Conservation (phyloP, 1,140 invertebrate species). For the Sminthurides bifidus region DNA sequence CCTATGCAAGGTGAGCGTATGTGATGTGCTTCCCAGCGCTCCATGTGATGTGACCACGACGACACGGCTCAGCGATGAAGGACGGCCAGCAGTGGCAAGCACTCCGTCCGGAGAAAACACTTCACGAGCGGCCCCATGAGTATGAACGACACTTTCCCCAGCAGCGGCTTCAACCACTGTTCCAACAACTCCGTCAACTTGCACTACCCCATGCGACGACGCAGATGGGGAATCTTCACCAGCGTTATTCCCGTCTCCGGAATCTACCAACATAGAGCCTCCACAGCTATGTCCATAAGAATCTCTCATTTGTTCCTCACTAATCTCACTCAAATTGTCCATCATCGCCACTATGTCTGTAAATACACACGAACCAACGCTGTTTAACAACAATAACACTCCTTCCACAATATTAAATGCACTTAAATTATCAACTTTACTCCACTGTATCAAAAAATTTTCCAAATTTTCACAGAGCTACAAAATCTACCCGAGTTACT, state of each 20-base stretch:
- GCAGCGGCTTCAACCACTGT: slow-evolving; percentile 26
- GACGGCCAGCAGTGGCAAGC: slow-evolving; percentile 12
- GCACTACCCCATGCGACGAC: background rate
- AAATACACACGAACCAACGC: no score
- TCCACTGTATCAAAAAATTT: background rate
- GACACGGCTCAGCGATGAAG: slow-evolving; percentile 19
- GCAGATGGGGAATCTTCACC: slow-evolving; percentile 2
- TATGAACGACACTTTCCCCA: background rate
- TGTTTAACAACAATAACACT: no score
- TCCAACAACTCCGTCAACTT: slow-evolving; percentile 27
- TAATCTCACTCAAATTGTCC: slow-evolving; percentile 8
- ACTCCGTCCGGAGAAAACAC: slow-evolving; percentile 10
- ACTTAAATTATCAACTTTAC: no score
- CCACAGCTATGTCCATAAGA: background rate
- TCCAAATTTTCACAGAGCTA: background rate
- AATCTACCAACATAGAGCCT: slow-evolving; percentile 3
- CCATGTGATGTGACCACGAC: slow-evolving; percentile 30
- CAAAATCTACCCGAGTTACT: slow-evolving; percentile 3
- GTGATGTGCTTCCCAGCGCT: slow-evolving; percentile 2
- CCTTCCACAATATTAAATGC: no score
- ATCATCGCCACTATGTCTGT: background rate
- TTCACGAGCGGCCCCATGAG: slow-evolving; percentile 12
- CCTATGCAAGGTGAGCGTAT: slow-evolving; percentile 21
- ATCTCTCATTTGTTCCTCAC: slow-evolving; percentile 4
- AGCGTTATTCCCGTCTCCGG: slow-evolving; percentile 20